Conservation (phyloP, 2,113 vertebrate species). For the Forbesichthys papilliferus region DNA sequence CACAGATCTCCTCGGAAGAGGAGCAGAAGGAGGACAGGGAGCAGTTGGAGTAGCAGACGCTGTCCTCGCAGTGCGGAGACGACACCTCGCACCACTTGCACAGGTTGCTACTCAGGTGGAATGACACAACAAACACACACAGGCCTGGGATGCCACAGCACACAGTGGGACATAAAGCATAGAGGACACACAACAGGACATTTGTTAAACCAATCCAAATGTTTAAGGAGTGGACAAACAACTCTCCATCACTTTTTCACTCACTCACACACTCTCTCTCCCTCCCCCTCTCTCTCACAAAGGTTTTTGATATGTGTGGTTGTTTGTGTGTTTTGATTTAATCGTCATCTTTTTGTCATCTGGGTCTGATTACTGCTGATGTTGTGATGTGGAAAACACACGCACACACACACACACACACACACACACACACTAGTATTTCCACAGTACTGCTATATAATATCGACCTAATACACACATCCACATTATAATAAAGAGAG, state of each 20-base stretch:
- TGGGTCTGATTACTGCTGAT: no score
- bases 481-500: neutral
- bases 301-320: neutral
- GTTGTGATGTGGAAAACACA: no score
- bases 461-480: neutral
- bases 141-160: constrained; percentile 44
- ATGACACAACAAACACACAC: constrained; percentile 40
- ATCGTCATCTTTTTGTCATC: no score
- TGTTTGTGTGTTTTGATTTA: neutral
- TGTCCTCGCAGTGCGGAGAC: constrained; percentile 75
- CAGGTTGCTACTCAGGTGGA: constrained; percentile 81
- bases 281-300: constrained; percentile 1
- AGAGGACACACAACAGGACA: neutral
- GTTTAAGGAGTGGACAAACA: no score
- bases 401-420: neutral
- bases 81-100: constrained; percentile 87
- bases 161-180: neutral
- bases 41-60: constrained; percentile 86
- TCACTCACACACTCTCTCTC: neutral
- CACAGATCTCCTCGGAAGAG: constrained; percentile 82
- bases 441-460: no score
- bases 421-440: neutral
- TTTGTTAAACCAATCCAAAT: no score
- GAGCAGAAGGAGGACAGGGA: constrained; percentile 83
- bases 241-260: neutral